Conservation (phyloP, 2,888 invertebrate species). For the Sinopyrophorus schimmeli region DNA sequence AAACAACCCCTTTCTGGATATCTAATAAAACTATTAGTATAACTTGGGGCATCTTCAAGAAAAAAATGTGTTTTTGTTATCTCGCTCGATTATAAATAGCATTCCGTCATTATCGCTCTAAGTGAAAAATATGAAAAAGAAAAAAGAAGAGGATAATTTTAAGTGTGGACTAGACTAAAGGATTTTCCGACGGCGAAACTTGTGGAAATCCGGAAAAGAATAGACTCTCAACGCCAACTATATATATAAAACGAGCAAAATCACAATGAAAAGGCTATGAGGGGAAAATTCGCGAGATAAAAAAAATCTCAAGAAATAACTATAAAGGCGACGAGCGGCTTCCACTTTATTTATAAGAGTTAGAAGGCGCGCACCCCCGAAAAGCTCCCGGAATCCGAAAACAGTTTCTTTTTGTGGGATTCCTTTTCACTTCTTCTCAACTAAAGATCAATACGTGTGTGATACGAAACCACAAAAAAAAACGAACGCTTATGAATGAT, state of each 20-base stretch:
- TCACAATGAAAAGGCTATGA: constrained; percentile 34
- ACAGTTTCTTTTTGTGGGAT: constrained; percentile 27
- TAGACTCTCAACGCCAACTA: constrained; percentile 27
- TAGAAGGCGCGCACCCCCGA: constrained; percentile 23
- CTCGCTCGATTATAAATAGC: too few species aligned
- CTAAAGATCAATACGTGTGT: constrained; percentile 27
- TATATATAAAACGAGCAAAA: constrained; percentile 33
- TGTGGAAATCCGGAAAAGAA: constrained; percentile 28
- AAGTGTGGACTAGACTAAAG: constrained; percentile 9
- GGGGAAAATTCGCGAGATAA: constrained; percentile 32
- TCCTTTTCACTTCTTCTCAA: constrained; percentile 29
- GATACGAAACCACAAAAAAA: constrained; percentile 27
- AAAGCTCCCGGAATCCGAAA: constrained; percentile 32
- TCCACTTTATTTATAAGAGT: constrained; percentile 34
- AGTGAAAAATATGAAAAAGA: too few species aligned
- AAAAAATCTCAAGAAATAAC: constrained; percentile 35
- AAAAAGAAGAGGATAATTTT: constrained; percentile 13
- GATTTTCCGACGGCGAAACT: constrained; percentile 19
- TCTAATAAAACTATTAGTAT: too few species aligned
- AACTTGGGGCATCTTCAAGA: too few species aligned
- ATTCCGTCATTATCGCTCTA: too few species aligned
- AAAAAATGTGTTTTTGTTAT: too few species aligned
- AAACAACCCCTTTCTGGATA: too few species aligned
- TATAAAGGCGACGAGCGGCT: constrained; percentile 34
- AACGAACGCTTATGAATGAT: constrained; percentile 27